Evolutionary conservation across 2,113 vertebrate genomes (phyloP), one percentile per base, ranked within the genome.

Genomic region (Puffinus mauretanicus): DNA sequence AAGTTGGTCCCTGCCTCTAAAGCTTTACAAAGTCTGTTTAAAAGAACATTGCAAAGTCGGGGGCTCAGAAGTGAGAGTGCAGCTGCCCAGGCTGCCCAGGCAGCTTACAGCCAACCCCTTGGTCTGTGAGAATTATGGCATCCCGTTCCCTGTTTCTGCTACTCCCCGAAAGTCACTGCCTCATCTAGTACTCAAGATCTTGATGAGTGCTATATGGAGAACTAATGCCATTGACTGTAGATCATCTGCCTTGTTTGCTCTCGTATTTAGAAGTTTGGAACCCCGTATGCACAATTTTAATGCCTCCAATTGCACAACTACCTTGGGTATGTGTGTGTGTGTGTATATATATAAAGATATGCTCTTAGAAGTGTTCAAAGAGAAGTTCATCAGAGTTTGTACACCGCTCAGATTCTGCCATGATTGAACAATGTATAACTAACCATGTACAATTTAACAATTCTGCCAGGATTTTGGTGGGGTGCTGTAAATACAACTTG

Each of bases 401-500:
- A 32, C 5, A 18, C 9, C 2, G 1, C 38, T 44, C 60, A 54
- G 10, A 66, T 71, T 82, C 51, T 87, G 64, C 46, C 4, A 2
- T 55, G 61, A 54, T 3, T 36, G 11, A 73, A 54, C 7, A 73
- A 18, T 11, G 4, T 36, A 9, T 34, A 62, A 79, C 24, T 58
- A 72, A 26, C 47, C 16, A 11, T 22, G 11, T 42, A 16, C 8
- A 27, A 14, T 51, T 51, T 80, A 80, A 82, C 8, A 47, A 0
- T 77, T 72, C 44, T 36, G 7, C 20, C 7, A 25, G 26, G 36
- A 51, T 83, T 88, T 82, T 90, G 13, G 21, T 60, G 11, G 7
- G 13, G 16, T 72, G 32, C 54, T 15, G 6, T 40, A 90, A 67
- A 42, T 64, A 16, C 5, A 36, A 52, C 61, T 60, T 0, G 0